Base-by-base conservation (phyloP, 2,888 invertebrate genomes). In the Heteropelma amictum region DNA sequence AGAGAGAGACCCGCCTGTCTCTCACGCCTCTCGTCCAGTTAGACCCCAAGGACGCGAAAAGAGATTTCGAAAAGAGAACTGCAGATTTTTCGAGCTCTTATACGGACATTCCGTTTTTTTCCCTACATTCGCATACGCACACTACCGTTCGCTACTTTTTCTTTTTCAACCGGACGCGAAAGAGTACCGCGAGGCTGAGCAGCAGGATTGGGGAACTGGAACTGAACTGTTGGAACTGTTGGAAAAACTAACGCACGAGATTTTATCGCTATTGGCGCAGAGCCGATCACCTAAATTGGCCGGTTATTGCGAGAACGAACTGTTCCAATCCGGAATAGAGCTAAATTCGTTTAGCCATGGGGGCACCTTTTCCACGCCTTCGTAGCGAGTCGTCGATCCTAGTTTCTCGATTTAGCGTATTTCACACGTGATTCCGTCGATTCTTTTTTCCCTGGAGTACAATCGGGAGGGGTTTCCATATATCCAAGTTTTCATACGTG, bases 21-120 rank as follows among this genome's bases (percentile, higher is more conserved):
- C 75, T 75, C 75, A 67, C 75, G 75, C 61, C 61, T 75, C 51
- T 58, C 45, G 60, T 67, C 56, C 56, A 17, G 17, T 56, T 56
- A 53, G 26, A 45, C 33, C 12, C 67, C 75, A 75, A 75, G 75
- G 75, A 67, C 75, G 63, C 40, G 56, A 21, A 47, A 54, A 53
- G 38, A 63, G 54, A 49, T 75, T 71, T 75, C 67, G 65, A 49
- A 61, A 64, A 69, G 35, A 51, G 30, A 69, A 47, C 17, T 30
- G 58, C 45, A n/a, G 53, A 61, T 70, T 75, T 75, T 71, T 70
- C 64, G 64, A 65, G 47, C 47, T 49, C 70, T 70, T 61, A 60
- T 70, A 70, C 74, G 74, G 64, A 70, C 74, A 60, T 65, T 65
- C 53, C 64, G 17, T 30, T 12, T 26, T 7, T 58, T 17, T 38